Conservation (phyloP, 2,113 vertebrate genomes). For the Chaetops frenatus region DNA sequence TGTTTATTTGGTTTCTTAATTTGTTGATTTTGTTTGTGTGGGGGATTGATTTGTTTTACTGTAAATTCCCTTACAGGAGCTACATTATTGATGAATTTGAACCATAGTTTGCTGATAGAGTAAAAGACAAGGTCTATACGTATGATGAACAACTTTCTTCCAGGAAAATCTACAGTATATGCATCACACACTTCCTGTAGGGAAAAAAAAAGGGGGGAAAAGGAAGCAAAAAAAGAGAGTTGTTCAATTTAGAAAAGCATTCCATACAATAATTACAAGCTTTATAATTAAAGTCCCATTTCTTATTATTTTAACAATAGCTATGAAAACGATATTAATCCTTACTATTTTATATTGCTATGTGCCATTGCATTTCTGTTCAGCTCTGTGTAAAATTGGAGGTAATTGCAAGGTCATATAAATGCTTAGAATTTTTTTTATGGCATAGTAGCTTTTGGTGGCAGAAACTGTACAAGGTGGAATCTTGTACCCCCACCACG, state of each 20-base stretch:
- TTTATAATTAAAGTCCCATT: neutral
- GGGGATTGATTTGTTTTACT: neutral
- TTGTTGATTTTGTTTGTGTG: neutral
- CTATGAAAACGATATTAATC: neutral
- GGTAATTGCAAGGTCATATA: neutral
- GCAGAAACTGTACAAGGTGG: neutral
- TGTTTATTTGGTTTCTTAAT: neutral
- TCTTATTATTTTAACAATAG: neutral
- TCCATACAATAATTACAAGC: neutral
- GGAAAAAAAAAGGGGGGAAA: neutral
- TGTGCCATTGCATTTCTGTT: neutral
- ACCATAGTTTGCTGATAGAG: neutral
- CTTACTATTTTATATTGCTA: neutral
- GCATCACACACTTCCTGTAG: neutral
- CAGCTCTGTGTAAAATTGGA: neutral
- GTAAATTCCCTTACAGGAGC: neutral
- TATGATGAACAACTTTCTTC: neutral
- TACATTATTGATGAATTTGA: neutral
- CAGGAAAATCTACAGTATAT: neutral
- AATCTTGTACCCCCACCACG: neutral
- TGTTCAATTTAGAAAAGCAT: neutral
- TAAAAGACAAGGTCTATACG: neutral
- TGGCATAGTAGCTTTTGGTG: neutral
- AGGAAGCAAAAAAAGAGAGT: too few relatives aligned
- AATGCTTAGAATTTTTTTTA: neutral